These are phyloP conservation scores for Epinephelus fuscoguttatus DNA, from an alignment of 2,113 vertebrate genomes.

Conservation along the genomic window DNA sequence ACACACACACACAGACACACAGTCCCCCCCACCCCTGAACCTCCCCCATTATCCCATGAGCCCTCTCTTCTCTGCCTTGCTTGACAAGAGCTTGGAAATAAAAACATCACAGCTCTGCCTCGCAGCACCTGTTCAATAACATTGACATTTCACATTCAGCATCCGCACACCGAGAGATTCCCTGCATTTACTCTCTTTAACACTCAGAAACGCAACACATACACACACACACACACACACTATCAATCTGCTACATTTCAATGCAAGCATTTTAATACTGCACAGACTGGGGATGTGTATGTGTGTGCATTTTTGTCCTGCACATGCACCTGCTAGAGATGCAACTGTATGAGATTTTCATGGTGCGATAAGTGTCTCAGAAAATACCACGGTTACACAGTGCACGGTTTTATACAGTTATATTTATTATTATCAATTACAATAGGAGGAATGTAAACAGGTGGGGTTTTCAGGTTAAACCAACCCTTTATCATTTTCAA, in stretches of 20 bases:
- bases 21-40: constrained; percentile 56
- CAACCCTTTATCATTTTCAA: too few relatives aligned
- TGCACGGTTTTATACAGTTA: too few relatives aligned
- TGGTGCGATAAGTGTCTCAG: too few relatives aligned
- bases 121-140: constrained; percentile 87
- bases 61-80: constrained; percentile 77
- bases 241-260: constrained; percentile 49
- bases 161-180: constrained; percentile 73
- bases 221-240: constrained; percentile 50
- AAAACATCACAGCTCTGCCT: constrained; percentile 85
- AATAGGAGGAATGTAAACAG: too few relatives aligned
- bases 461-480: too few relatives aligned
- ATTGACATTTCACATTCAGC: constrained; percentile 86
- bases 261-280: constrained; percentile 41
- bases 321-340: not conserved
- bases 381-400: too few relatives aligned
- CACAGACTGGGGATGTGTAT: constrained; percentile 1
- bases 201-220: constrained; percentile 63
- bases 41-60: constrained; percentile 80
- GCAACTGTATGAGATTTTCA: too few relatives aligned
- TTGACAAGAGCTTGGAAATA: constrained; percentile 82
- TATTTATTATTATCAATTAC: too few relatives aligned
- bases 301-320: not conserved
- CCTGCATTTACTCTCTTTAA: constrained; percentile 75
- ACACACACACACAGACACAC: constrained; percentile 42